A percentile compares a stretch with the other conserved stretches of the same genome.
Evolutionary conservation across 2,888 invertebrate genomes (phyloP).

Genomic region (Protonemura montana): DNA sequence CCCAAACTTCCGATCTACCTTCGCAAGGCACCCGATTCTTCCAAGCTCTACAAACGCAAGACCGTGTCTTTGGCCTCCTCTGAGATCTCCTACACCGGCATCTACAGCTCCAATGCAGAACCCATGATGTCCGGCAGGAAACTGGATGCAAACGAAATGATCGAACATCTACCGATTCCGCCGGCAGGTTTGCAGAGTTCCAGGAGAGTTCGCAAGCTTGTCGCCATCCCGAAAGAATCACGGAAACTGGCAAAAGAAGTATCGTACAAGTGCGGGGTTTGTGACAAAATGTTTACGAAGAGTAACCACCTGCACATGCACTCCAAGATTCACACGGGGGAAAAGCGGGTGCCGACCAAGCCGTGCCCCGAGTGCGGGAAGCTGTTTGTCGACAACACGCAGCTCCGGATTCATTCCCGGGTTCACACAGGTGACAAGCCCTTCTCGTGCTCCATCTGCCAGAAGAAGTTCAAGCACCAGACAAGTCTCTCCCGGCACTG

Average conservation of each 20-base stretch:
- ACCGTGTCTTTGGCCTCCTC: not conserved
- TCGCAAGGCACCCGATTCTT: not conserved
- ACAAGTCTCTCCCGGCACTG: slow-evolving; percentile 1
- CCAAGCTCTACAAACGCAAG: not conserved
- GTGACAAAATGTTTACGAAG: not conserved
- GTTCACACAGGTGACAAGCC: not conserved
- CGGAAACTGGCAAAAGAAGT: too few relatives aligned
- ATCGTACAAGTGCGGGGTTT: not conserved
- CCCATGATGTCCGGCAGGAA: not conserved
- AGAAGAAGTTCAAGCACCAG: not conserved
- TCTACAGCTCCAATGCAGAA: not conserved
- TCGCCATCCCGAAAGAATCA: too few relatives aligned
- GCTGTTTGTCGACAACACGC: not conserved
- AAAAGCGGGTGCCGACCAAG: not conserved
- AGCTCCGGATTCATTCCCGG: not conserved
- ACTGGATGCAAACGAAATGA: not conserved
- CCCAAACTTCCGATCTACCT: not conserved
- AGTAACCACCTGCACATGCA: not conserved
- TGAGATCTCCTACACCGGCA: not conserved
- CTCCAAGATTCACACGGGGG: not conserved
- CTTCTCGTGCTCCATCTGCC: not conserved
- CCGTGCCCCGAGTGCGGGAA: not conserved
- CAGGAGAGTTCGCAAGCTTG: not conserved
- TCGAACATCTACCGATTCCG: not conserved
- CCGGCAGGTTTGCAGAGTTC: not conserved